Evolutionary conservation across 2,113 vertebrate species (phyloP), one percentile per base, ranked within the genome.

Genomic region (Falcunculus frontatus): DNA sequence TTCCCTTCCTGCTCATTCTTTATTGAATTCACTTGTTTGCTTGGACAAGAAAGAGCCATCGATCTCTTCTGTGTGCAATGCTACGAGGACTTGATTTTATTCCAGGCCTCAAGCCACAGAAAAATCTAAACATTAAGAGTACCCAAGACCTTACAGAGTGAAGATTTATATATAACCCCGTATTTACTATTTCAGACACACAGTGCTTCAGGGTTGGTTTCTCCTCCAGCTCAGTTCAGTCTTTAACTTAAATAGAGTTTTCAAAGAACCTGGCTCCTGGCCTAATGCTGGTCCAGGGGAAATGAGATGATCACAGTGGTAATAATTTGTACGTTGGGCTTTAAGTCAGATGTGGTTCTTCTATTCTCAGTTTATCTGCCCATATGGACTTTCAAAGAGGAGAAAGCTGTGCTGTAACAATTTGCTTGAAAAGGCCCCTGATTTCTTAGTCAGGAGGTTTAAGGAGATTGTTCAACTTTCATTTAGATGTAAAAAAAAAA

Each of bases 341-440:
- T 73, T 86, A 74, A 97, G n/a, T 89, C 97, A 97, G 97, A 97
- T 97, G 92, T 94, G 94, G 93, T 92, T 96, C 91, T 95, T 97
- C 94, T 96, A 63, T 91, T 97, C 94, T 97, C 89, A 93, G 95
- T 97, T 96, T 96, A 96, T 98, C 97, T 96, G 79, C 84, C 89
- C 91, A 88, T 95, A 95, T 92, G 87, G 93, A 70, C 89, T 96
- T 98, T 97, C 93, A 97, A 95, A 96, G 95, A 95, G 87, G 88
- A 90, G 88, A 96, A 96, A 95, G 81, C 65, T 74, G 90, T 86
- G 73, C 96, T 90, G 94, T 96, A 98, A 97, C 85, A 95, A 97
- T 97, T 98, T 96, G 27, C 81, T 96, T 97, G 87, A 91, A 97
- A 97, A 97, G 76, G 69, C 72, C 82, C 88, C 84, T 78, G 69